phyloP scores from a whole-genome alignment of 2,797 vertebrate genomes.

The Xerus rutilus region DNA sequence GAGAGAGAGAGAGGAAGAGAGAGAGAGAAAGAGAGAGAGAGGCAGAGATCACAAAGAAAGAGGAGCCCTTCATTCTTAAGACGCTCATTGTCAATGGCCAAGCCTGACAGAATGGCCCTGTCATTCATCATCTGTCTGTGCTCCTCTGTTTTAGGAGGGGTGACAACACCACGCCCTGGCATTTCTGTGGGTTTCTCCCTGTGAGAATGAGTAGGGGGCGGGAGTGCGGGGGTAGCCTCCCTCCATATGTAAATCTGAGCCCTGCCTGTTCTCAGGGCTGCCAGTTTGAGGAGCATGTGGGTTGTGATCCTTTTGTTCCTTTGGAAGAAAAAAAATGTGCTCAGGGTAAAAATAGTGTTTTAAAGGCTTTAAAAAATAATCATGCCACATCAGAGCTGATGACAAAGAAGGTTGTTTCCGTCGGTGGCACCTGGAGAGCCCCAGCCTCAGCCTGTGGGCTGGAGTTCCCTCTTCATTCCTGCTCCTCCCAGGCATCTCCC shows the following conservation, averaged over 20 bases:
- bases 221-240: not conserved
- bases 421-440: not conserved
- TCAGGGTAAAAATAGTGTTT: conserved; percentile 78
- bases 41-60: not conserved
- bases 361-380: conserved; percentile 68
- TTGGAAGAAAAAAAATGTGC: conserved; percentile 53
- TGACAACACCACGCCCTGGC: not conserved
- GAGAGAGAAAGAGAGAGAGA: not conserved
- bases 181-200: not conserved
- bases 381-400: conserved; percentile 24
- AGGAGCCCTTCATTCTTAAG: not conserved
- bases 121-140: not conserved
- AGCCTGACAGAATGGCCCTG: too few relatives aligned
- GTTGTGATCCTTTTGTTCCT: conserved; percentile 81
- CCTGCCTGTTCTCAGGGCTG: conserved; percentile 39
- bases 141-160: not conserved
- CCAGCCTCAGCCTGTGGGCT: not conserved
- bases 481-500: not conserved
- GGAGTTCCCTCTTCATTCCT: not conserved
- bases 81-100: conserved; percentile 3
- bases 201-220: not conserved
- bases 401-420: not conserved
- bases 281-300: conserved; percentile 68
- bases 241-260: not conserved
- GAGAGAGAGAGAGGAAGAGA: not conserved